A percentile compares a stretch with the other conserved stretches of the same genome.
Evolutionary conservation across 2,888 invertebrate genomes (phyloP).

Genomic region (Sinelater perroti): DNA sequence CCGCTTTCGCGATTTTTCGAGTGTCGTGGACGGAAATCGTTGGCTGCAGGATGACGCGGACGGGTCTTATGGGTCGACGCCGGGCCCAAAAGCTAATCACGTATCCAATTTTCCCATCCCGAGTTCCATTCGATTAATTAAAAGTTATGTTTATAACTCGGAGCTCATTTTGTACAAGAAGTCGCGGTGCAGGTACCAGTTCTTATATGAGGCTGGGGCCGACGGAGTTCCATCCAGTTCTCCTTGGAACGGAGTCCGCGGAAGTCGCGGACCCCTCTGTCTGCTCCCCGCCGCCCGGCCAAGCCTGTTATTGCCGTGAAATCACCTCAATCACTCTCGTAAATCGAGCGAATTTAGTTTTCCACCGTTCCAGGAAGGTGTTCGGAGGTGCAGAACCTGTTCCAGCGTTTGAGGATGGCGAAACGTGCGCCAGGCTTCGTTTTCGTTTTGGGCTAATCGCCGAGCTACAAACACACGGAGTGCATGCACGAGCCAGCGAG

Average conservation of each 20-base stretch:
- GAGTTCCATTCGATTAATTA: constrained; percentile 43
- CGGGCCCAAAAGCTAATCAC: neutral
- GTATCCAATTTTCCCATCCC: constrained; percentile 14
- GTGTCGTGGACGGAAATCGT: too few species aligned
- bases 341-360: constrained; percentile 30
- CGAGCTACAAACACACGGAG: constrained; percentile 9
- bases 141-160: constrained; percentile 42
- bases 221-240: constrained; percentile 36
- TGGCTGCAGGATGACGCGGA: too few species aligned
- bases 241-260: constrained; percentile 40
- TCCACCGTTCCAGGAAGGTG: constrained; percentile 25
- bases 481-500: too few species aligned
- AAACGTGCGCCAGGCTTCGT: constrained; percentile 8
- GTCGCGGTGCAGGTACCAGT: constrained; percentile 39
- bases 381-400: constrained; percentile 19
- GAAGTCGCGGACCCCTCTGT: constrained; percentile 36
- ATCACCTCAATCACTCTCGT: constrained; percentile 41
- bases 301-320: constrained; percentile 43
- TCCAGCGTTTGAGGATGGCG: constrained; percentile 13
- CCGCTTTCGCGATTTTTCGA: too few species aligned
- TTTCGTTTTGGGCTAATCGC: constrained; percentile 11
- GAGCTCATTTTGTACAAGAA: constrained; percentile 38
- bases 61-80: neutral
- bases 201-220: constrained; percentile 29
- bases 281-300: constrained; percentile 31